Conservation (phyloP, 2,113 vertebrate species). For the Loxodonta africana region DNA sequence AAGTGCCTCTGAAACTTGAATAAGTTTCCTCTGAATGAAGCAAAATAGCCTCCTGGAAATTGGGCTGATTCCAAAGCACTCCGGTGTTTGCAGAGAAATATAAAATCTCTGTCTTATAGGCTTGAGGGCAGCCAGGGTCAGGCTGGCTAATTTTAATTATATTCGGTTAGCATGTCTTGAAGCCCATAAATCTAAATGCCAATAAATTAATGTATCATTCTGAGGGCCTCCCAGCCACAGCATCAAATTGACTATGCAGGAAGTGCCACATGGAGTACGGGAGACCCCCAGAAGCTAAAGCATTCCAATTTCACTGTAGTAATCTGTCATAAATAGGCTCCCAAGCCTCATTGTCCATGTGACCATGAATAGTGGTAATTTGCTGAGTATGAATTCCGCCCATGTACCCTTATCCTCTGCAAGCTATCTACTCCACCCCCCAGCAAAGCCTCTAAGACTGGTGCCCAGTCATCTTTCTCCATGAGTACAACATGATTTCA, state of each 20-base stretch:
- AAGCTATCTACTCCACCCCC: neutral
- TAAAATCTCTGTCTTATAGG: constrained; percentile 65
- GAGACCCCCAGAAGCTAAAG: constrained; percentile 25
- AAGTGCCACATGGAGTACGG: neutral
- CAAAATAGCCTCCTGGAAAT: neutral
- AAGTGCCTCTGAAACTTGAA: constrained; percentile 59
- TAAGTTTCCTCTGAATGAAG: neutral
- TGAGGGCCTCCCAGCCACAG: neutral
- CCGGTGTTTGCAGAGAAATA: constrained; percentile 35
- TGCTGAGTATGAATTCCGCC: neutral
- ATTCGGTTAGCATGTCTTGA: constrained; percentile 67
- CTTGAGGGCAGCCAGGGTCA: constrained; percentile 72
- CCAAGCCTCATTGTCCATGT: neutral
- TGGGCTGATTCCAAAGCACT: constrained; percentile 40
- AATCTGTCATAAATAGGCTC: constrained; percentile 53
- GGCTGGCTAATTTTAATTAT: constrained; percentile 75
- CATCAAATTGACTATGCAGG: constrained; percentile 53
- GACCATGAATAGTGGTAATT: neutral
- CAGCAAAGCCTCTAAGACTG: neutral
- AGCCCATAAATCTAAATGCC: constrained; percentile 78
- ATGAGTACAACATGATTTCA: neutral
- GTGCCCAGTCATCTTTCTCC: neutral
- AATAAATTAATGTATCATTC: constrained; percentile 75
- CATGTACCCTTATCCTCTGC: neutral
- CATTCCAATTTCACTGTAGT: constrained; percentile 65